Conservation (phyloP, 2,797 vertebrate species). For the Coluber constrictor region DNA sequence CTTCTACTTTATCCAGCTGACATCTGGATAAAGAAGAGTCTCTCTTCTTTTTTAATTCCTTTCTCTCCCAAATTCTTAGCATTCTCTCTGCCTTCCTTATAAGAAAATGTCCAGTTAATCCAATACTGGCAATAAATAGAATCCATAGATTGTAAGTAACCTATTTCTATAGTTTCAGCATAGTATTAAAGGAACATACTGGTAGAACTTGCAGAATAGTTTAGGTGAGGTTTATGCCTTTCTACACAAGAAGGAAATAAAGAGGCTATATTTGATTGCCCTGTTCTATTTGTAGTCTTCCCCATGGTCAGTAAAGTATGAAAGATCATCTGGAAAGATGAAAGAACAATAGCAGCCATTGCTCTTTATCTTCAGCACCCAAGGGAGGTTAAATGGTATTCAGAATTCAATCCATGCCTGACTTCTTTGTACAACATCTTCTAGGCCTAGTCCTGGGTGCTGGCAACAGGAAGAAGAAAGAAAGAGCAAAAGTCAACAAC, state of each 20-base stretch:
- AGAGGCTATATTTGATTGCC: slow-evolving; percentile 48
- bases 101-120: not conserved
- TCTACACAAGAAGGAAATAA: slow-evolving; percentile 25
- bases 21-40: not conserved
- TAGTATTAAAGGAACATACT: not conserved
- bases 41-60: not conserved
- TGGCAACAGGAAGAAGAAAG: not conserved
- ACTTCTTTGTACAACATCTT: slow-evolving; percentile 12
- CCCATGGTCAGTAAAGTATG: slow-evolving; percentile 51
- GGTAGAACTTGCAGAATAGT: not conserved
- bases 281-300: slow-evolving; percentile 45
- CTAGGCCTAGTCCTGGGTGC: not conserved
- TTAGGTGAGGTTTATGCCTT: not conserved
- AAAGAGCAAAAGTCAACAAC: not conserved
- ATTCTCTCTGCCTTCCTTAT: not conserved
- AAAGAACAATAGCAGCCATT: slow-evolving; percentile 35
- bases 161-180: not conserved
- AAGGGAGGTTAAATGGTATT: slow-evolving; percentile 35
- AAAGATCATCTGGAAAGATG: slow-evolving; percentile 45
- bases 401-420: slow-evolving; percentile 20
- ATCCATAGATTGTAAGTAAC: not conserved
- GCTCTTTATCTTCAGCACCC: slow-evolving; percentile 13
- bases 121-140: not conserved
- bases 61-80: not conserved
- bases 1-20: not conserved